These are phyloP conservation scores for Bettongia penicillata DNA, from an alignment of 2,113 vertebrate genomes.

Conservation along the genomic window DNA sequence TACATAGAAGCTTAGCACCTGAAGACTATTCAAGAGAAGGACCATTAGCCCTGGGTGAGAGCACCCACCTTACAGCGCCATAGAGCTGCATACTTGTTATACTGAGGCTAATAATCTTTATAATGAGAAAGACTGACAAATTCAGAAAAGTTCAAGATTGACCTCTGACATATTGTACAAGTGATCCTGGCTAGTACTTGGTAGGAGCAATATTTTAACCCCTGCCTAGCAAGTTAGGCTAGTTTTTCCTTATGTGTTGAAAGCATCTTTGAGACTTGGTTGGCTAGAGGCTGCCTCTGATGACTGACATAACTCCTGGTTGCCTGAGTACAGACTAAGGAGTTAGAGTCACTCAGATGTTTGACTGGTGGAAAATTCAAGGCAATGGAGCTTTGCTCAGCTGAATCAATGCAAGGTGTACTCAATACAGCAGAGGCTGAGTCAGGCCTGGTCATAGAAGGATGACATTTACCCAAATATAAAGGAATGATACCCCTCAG, in stretches of 20 bases:
- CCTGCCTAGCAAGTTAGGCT: neutral
- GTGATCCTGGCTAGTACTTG: neutral
- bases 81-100: neutral
- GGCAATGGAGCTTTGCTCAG: neutral
- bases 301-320: too few relatives aligned
- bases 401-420: neutral
- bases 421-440: neutral
- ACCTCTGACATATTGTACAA: neutral
- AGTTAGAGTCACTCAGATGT: neutral
- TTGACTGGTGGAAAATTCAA: neutral
- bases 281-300: neutral
- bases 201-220: neutral
- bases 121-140: neutral
- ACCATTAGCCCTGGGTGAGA: neutral
- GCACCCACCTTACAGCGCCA: neutral
- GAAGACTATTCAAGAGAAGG: neutral
- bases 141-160: neutral
- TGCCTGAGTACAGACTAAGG: too few relatives aligned
- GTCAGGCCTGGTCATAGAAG: neutral
- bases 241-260: neutral
- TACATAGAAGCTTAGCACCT: neutral
- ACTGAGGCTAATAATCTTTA: neutral
- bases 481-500: neutral
- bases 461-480: neutral
- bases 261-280: neutral